phyloP scores from a whole-genome alignment of 2,113 vertebrate species.

The Prochilodus magdalenae region DNA sequence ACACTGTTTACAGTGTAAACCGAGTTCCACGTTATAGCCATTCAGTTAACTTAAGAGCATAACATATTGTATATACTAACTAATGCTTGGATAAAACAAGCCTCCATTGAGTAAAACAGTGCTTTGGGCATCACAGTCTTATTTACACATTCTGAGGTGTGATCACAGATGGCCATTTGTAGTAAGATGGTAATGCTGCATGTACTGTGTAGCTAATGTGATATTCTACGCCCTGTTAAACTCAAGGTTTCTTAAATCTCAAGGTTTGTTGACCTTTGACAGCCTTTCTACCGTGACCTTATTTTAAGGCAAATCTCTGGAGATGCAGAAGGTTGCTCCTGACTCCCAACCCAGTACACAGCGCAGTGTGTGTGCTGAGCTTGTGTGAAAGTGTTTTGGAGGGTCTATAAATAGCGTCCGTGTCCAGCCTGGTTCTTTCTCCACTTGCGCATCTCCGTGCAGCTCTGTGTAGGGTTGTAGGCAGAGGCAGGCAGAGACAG shows the following conservation, averaged over 20 bases:
- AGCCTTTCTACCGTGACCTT: slow-evolving; percentile 41
- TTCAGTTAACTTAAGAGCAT: background rate
- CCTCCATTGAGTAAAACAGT: background rate
- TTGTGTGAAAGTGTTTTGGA: background rate
- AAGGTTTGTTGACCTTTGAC: slow-evolving; percentile 34
- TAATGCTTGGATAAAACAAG: background rate
- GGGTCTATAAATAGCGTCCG: slow-evolving; percentile 30
- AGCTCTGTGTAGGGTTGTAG: background rate
- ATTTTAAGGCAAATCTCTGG: slow-evolving; percentile 38
- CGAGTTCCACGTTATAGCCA: background rate
- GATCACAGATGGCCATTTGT: slow-evolving; percentile 24
- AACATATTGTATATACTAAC: background rate
- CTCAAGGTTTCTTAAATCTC: slow-evolving; percentile 17
- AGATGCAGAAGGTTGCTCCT: slow-evolving; percentile 40
- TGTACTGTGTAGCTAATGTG: background rate
- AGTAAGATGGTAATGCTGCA: slow-evolving; percentile 2
- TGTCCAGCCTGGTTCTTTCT: slow-evolving; percentile 6
- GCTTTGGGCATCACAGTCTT: slow-evolving; percentile 23
- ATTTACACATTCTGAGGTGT: slow-evolving; percentile 31
- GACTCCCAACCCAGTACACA: slow-evolving; percentile 7
- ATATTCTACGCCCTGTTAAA: slow-evolving; percentile 27
- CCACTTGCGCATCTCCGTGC: slow-evolving; percentile 18
- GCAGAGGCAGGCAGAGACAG: slow-evolving; percentile 31
- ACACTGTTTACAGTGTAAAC: no score
- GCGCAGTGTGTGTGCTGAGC: background rate